These are phyloP conservation scores for Pachycephala philippinensis DNA, from an alignment of 2,113 vertebrate genomes.

Conservation along the genomic window DNA sequence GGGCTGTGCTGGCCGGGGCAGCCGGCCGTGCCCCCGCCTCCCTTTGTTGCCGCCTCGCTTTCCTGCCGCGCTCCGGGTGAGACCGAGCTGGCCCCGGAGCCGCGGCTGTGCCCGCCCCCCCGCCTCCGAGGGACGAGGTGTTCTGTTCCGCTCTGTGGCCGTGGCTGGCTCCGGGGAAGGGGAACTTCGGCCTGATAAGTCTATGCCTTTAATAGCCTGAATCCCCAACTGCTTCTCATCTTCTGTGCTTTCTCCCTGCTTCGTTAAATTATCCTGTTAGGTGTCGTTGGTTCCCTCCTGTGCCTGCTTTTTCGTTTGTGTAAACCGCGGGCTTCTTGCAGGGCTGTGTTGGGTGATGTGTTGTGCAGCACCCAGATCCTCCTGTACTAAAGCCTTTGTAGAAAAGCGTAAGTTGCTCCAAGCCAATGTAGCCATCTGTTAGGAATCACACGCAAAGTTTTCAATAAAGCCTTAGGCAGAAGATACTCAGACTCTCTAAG, in stretches of 20 bases:
- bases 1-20: not conserved
- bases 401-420: not conserved
- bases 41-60: not conserved
- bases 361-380: not conserved
- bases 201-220: not conserved
- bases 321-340: rapidly evolving
- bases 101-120: rapidly evolving
- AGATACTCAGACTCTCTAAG: not conserved
- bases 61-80: not conserved
- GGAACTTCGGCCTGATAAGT: rapidly evolving
- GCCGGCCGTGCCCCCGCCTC: not conserved
- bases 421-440: not conserved
- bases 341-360: rapidly evolving
- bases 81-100: rapidly evolving
- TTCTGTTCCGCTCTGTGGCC: rapidly evolving
- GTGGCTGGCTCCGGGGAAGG: rapidly evolving
- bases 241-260: not conserved
- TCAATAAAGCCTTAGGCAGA: not conserved
- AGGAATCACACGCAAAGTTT: not conserved
- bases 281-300: not conserved
- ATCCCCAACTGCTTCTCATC: rapidly evolving
- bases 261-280: rapidly evolving
- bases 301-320: not conserved
- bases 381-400: not conserved
- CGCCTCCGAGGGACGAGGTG: rapidly evolving